A percentile compares a stretch with the other conserved stretches of the same genome.
Evolutionary conservation across 2,888 invertebrate species (phyloP).

Genomic region (Palloptera scutellata): DNA sequence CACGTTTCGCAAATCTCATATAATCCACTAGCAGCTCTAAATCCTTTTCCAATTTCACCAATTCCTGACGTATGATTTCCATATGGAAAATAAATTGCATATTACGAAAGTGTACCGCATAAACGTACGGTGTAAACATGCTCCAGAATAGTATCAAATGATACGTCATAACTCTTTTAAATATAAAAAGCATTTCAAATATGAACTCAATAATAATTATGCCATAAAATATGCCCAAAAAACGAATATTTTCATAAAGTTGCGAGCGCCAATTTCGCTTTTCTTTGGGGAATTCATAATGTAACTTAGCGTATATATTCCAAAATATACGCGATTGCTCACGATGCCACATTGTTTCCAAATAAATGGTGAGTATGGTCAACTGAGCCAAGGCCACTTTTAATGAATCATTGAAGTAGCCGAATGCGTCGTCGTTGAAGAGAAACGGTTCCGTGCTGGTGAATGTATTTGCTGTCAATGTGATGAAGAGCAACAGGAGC

Average conservation of each 20-base stretch:
- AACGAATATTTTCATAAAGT: constrained; percentile 40
- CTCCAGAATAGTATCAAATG: constrained; percentile 49
- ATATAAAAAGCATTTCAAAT: constrained; percentile 24
- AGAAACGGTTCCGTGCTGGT: constrained; percentile 43
- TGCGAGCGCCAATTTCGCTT: constrained; percentile 29
- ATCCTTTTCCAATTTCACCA: constrained; percentile 48
- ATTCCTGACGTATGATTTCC: constrained; percentile 50
- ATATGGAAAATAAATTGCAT: constrained; percentile 53
- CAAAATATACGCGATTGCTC: constrained; percentile 43
- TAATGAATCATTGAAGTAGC: constrained; percentile 48
- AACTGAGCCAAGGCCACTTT: constrained; percentile 45
- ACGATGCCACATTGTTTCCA: constrained; percentile 42
- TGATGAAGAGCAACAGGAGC: constrained; percentile 38
- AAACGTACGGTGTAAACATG: constrained; percentile 48
- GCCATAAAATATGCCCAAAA: constrained; percentile 42
- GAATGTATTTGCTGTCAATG: constrained; percentile 20
- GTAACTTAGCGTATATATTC: constrained; percentile 34
- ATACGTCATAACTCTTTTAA: constrained; percentile 11
- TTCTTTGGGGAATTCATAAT: neutral
- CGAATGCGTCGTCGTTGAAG: constrained; percentile 44
- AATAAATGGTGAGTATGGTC: constrained; percentile 46
- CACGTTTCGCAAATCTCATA: constrained; percentile 42
- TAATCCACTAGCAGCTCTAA: constrained; percentile 50
- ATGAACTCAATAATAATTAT: constrained; percentile 32
- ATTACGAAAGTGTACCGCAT: constrained; percentile 44